phyloP scores from a whole-genome alignment of 2,888 invertebrate species.

The Microctonus hyperodae region DNA sequence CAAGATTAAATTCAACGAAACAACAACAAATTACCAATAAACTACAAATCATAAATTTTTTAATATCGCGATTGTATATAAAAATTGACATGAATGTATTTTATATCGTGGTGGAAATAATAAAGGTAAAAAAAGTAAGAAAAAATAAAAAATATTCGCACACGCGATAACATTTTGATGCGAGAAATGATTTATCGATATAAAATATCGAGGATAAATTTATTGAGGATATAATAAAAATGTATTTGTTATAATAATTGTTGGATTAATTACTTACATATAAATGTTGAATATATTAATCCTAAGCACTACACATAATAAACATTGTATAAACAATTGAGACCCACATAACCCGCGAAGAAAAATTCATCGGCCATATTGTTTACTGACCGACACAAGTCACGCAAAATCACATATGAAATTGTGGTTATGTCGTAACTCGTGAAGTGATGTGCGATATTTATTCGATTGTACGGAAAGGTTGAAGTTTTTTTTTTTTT shows the following conservation, averaged over 20 bases:
- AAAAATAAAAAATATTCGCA: neutral
- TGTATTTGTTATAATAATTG: neutral
- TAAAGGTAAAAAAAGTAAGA: neutral
- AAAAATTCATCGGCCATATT: constrained; percentile 54
- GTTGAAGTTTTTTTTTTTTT: too few relatives aligned
- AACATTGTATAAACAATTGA: constrained; percentile 38
- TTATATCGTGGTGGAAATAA: neutral
- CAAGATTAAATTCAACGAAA: neutral
- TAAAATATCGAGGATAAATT: neutral
- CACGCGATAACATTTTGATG: neutral
- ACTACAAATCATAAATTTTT: neutral
- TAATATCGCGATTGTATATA: neutral
- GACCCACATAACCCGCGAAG: constrained; percentile 56
- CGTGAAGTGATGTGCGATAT: too few relatives aligned
- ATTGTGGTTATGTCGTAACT: too few relatives aligned
- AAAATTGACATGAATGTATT: neutral
- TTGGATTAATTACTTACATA: neutral
- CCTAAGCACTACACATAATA: constrained; percentile 30
- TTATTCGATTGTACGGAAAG: too few relatives aligned
- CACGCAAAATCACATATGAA: too few relatives aligned
- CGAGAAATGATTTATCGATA: neutral
- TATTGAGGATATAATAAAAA: neutral
- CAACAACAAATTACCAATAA: neutral
- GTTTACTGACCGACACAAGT: constrained; percentile 45
- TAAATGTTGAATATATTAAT: constrained; percentile 30